These are phyloP conservation scores for Platichthys flesus DNA, from an alignment of 2,113 vertebrate genomes.

Conservation along the genomic window DNA sequence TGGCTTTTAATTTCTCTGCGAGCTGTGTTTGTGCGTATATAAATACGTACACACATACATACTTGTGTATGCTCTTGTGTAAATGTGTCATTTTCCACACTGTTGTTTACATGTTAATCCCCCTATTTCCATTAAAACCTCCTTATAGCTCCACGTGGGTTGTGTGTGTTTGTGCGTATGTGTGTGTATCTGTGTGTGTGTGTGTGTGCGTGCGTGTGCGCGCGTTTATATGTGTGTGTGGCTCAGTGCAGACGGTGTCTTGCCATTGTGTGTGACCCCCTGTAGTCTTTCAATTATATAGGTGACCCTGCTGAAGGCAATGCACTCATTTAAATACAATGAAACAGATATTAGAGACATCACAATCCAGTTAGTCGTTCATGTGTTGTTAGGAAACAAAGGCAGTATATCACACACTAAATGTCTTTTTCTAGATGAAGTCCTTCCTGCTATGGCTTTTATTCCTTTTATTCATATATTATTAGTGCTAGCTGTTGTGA, in stretches of 20 bases:
- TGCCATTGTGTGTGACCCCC: slow-evolving; percentile 63
- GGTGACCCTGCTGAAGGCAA: slow-evolving; percentile 35
- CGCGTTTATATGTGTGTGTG: slow-evolving; percentile 7
- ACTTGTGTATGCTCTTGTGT: slow-evolving; percentile 5
- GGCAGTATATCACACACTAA: background rate
- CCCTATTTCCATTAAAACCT: slow-evolving; percentile 48
- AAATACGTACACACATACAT: slow-evolving; percentile 1
- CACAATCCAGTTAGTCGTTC: slow-evolving; percentile 21
- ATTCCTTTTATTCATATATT: background rate
- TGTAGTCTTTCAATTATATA: slow-evolving; percentile 49
- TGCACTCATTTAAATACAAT: slow-evolving; percentile 65
- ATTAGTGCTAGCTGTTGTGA: background rate
- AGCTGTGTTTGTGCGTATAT: slow-evolving; percentile 29
- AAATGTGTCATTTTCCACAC: slow-evolving; percentile 12
- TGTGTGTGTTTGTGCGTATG: slow-evolving; percentile 29
- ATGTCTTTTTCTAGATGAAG: background rate
- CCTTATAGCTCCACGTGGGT: slow-evolving; percentile 50
- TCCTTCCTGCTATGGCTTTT: background rate
- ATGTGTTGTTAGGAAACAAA: background rate
- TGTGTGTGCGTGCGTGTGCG: slow-evolving; percentile 29
- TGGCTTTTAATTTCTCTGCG: slow-evolving; percentile 16
- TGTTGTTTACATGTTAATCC: slow-evolving; percentile 73
- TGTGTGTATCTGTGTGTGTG: slow-evolving; percentile 32
- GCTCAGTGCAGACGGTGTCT: slow-evolving; percentile 46
- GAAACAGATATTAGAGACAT: slow-evolving; percentile 41